phyloP scores from a whole-genome alignment of 2,113 vertebrate genomes.

The Mormoops blainvillei region DNA sequence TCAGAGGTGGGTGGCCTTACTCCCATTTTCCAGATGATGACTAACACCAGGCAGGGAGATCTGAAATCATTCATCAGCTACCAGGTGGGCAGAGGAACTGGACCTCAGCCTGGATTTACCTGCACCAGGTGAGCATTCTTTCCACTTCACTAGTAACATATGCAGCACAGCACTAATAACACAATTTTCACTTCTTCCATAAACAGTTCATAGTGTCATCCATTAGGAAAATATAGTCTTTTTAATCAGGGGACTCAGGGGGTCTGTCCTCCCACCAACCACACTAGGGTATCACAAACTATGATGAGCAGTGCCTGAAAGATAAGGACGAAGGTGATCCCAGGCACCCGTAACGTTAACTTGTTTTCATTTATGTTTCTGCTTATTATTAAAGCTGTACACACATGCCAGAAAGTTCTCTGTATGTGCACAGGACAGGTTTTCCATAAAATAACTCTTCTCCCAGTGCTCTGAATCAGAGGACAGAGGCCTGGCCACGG shows the following conservation, averaged over 20 bases:
- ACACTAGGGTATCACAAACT: accelerated
- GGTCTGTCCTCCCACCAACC: accelerated
- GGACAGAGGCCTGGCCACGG: neutral
- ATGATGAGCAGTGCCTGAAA: neutral
- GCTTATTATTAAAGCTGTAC: neutral
- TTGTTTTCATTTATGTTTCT: neutral
- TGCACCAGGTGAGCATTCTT: accelerated
- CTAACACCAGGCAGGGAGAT: neutral
- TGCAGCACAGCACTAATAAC: accelerated
- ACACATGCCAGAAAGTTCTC: neutral
- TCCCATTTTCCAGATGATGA: neutral
- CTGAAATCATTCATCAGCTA: neutral
- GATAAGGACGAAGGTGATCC: neutral
- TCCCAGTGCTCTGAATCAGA: neutral
- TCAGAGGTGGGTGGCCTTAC: neutral
- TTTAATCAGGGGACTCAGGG: neutral
- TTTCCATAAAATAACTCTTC: neutral
- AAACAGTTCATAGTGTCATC: neutral
- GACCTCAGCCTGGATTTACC: neutral
- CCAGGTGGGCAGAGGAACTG: accelerated
- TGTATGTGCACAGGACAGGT: neutral
- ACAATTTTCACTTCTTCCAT: neutral
- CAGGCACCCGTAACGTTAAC: neutral
- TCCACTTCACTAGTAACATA: neutral
- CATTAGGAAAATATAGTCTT: neutral